Evolutionary conservation across 1,140 invertebrate genomes (phyloP).

Genomic region (Cheumatopsyche charites): DNA sequence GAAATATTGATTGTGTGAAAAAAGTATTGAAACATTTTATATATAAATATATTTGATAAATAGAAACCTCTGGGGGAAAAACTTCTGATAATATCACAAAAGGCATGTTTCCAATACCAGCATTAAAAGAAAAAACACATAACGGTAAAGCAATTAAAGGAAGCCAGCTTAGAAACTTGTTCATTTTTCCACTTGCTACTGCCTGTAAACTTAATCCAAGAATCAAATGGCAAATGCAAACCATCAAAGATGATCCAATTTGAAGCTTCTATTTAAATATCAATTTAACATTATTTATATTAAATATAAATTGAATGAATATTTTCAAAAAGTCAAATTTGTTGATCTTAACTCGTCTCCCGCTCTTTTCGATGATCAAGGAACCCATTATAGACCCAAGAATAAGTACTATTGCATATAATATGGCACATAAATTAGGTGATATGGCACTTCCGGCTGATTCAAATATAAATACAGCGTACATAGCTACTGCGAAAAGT

Average conservation of each 20-base stretch:
- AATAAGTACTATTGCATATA: constrained; percentile 58
- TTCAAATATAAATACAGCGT: constrained; percentile 66
- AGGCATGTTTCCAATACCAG: constrained; percentile 62
- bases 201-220: constrained; percentile 57
- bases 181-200: neutral
- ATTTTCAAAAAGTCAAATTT: neutral
- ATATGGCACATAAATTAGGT: constrained; percentile 62
- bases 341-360: constrained; percentile 56
- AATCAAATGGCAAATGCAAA: constrained; percentile 56
- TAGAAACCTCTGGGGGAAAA: constrained; percentile 60
- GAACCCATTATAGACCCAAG: constrained; percentile 59
- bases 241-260: constrained; percentile 58
- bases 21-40: constrained; percentile 20
- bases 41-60: neutral
- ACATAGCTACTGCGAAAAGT: constrained; percentile 49
- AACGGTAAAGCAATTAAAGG: constrained; percentile 61
- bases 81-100: constrained; percentile 69
- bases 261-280: constrained; percentile 57
- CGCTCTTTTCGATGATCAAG: constrained; percentile 65
- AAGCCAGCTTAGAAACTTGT: constrained; percentile 54
- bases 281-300: constrained; percentile 5
- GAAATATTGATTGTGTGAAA: constrained; percentile 21
- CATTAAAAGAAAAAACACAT: constrained; percentile 63
- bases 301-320: neutral
- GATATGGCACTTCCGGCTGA: constrained; percentile 58